Evolutionary conservation across 2,888 invertebrate genomes (phyloP).

Genomic region (Himalopsyche kuldschensis): DNA sequence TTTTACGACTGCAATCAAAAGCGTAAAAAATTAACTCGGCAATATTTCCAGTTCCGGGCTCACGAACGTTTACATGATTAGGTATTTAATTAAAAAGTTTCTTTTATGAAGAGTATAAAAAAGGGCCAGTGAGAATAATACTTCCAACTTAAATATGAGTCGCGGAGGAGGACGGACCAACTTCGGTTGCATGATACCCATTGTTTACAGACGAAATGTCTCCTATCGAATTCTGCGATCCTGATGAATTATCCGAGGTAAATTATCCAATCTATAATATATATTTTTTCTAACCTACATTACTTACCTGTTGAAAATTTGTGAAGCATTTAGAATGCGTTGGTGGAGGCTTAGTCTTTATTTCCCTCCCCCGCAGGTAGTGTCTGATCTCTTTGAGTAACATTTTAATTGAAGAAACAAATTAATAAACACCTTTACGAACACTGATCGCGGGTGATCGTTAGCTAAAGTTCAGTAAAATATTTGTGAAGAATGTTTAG

Average conservation of each 20-base stretch:
- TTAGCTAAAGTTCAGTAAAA: too few species aligned
- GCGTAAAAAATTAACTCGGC: constrained; percentile 23
- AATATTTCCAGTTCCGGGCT: constrained; percentile 38
- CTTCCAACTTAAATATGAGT: constrained; percentile 25
- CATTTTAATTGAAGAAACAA: too few species aligned
- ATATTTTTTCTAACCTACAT: too few species aligned
- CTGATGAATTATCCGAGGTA: not conserved
- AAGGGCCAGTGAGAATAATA: constrained; percentile 32
- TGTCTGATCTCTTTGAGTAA: too few species aligned
- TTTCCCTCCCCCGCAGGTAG: too few species aligned
- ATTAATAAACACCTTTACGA: too few species aligned
- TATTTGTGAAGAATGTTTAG: too few species aligned
- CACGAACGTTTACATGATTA: constrained; percentile 37
- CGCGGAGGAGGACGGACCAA: not conserved
- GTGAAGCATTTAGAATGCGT: too few species aligned
- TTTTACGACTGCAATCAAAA: not conserved
- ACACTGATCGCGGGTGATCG: too few species aligned
- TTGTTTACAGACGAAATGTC: constrained; percentile 11
- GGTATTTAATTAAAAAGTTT: constrained; percentile 40
- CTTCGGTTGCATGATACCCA: constrained; percentile 2
- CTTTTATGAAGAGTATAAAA: constrained; percentile 39
- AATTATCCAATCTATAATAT: not conserved
- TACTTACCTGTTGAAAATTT: too few species aligned
- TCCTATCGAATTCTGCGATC: not conserved
- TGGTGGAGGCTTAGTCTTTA: too few species aligned